phyloP scores from a whole-genome alignment of 2,797 vertebrate genomes.

The Gobionotothen gibberifrons region DNA sequence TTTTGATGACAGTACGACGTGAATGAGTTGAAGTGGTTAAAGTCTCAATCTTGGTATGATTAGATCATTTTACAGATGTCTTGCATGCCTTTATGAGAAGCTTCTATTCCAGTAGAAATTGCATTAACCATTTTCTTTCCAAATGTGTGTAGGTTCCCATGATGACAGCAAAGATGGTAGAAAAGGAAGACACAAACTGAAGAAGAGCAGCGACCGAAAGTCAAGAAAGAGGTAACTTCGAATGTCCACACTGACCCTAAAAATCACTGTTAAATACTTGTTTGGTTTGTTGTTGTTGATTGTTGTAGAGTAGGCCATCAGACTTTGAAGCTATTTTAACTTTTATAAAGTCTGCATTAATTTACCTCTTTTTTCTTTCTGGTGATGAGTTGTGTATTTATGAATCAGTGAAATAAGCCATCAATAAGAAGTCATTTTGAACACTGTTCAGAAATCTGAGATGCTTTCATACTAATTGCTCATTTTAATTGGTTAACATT shows the following conservation, averaged over 20 bases:
- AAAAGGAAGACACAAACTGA: conserved; percentile 64
- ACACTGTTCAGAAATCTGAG: not conserved
- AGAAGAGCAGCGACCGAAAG: conserved; percentile 73
- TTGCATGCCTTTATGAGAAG: not conserved
- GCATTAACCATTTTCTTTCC: not conserved
- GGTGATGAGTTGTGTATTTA: too few relatives aligned
- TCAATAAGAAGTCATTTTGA: not conserved
- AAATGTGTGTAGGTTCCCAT: conserved; percentile 47
- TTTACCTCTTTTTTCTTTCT: not conserved
- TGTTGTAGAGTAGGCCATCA: not conserved
- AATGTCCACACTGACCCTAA: not conserved
- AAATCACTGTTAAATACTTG: not conserved
- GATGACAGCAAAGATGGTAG: conserved; percentile 45
- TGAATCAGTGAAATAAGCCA: not conserved
- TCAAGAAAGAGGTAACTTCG: conserved; percentile 72
- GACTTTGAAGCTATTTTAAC: not conserved
- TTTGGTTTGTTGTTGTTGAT: too few relatives aligned
- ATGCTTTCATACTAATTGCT: not conserved
- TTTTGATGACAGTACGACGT: not conserved
- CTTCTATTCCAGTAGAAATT: not conserved
- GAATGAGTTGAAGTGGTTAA: not conserved
- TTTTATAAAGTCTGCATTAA: too few relatives aligned
- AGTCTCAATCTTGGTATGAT: not conserved
- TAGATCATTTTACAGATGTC: not conserved
- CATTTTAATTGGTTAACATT: not conserved